These are phyloP conservation scores for Dissostichus mawsoni DNA, from an alignment of 2,113 vertebrate species.

Conservation along the genomic window DNA sequence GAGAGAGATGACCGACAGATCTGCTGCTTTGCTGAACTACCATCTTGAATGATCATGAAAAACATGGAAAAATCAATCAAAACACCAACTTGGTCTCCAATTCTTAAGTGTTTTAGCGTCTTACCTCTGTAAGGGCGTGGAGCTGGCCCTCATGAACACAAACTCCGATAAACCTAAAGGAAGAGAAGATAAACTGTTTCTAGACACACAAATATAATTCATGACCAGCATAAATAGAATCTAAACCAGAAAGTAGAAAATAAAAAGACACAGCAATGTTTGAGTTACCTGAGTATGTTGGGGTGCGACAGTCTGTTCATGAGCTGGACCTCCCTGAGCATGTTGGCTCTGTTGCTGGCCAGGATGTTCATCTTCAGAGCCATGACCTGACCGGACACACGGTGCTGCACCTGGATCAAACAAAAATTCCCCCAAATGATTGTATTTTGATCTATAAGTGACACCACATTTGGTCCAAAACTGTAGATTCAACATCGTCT, in stretches of 20 bases:
- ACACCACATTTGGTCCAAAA: neutral
- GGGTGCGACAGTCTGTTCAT: constrained; percentile 93
- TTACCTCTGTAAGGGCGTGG: constrained; percentile 95
- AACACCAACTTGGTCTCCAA: too few relatives aligned
- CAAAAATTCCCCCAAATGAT: neutral
- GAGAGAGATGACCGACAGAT: neutral
- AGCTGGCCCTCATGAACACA: constrained; percentile 97
- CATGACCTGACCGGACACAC: constrained; percentile 95
- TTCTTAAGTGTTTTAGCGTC: neutral
- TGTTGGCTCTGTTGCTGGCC: constrained; percentile 95
- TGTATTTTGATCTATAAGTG: neutral
- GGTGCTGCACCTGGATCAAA: constrained; percentile 89
- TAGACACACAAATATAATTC: neutral
- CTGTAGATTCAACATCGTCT: neutral
- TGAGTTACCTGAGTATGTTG: constrained; percentile 84
- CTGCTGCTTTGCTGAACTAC: neutral
- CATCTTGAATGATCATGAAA: neutral
- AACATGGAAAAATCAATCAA: neutral
- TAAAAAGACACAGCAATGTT: neutral
- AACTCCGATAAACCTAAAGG: constrained; percentile 93
- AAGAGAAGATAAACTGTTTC: constrained; percentile 5
- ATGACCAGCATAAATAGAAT: neutral
- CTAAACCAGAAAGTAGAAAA: too few relatives aligned
- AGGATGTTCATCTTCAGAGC: constrained; percentile 99
- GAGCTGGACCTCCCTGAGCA: constrained; percentile 96